Percentiles rank a stretch among this genome's conserved stretches.
These are phyloP conservation scores for Hoplias malabaricus DNA, from an alignment of 2,113 vertebrate species.

Conservation along the genomic window DNA sequence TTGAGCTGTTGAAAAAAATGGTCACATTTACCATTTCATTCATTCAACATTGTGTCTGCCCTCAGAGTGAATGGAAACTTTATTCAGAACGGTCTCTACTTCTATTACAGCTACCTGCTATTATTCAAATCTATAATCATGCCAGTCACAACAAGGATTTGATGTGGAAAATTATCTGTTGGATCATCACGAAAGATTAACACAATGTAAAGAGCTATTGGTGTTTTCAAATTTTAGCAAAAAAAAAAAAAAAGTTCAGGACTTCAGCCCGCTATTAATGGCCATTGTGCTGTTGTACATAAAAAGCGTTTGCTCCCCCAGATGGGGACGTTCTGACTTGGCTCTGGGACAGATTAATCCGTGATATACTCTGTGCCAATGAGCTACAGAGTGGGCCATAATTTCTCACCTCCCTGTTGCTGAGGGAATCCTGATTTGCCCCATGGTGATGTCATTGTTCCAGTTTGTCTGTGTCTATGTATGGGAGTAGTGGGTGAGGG, in stretches of 20 bases:
- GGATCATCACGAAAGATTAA: no score
- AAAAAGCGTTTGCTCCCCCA: slow-evolving; percentile 46
- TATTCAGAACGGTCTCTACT: not conserved
- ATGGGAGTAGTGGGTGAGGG: not conserved
- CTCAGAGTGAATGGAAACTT: not conserved
- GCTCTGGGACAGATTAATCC: slow-evolving; percentile 51
- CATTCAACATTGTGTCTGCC: not conserved
- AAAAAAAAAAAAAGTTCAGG: not conserved
- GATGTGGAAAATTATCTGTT: no score
- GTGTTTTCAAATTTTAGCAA: not conserved
- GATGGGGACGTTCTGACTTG: slow-evolving; percentile 62
- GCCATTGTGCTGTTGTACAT: not conserved
- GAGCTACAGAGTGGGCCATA: slow-evolving; percentile 50
- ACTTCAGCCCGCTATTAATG: not conserved
- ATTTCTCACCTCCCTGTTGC: not conserved
- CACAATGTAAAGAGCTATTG: no score
- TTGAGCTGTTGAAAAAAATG: not conserved
- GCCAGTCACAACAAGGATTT: no score
- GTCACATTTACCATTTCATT: not conserved
- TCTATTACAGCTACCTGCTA: not conserved
- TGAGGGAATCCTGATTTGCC: not conserved
- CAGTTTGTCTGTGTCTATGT: not conserved
- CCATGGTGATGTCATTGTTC: slow-evolving; percentile 37
- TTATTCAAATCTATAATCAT: no score
- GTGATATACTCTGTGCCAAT: slow-evolving; percentile 52